phyloP scores from a whole-genome alignment of 2,113 vertebrate species.

The Struthio camelus region DNA sequence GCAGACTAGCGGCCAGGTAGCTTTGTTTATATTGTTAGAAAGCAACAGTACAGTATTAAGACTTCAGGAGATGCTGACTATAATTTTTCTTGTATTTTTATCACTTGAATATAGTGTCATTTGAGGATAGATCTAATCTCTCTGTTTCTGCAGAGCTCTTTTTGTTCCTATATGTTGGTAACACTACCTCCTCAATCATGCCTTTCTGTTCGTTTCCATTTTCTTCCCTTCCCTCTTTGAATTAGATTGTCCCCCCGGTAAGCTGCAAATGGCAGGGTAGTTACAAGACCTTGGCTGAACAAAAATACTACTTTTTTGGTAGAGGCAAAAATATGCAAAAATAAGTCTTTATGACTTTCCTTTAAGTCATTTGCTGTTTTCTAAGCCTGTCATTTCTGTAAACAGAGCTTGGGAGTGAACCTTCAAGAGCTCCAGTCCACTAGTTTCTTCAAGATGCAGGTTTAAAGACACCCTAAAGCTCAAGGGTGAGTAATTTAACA shows the following conservation, averaged over 20 bases:
- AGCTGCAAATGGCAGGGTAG: neutral
- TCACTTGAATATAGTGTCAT: neutral
- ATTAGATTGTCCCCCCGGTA: neutral
- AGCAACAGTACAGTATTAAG: neutral
- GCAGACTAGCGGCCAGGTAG: too few relatives aligned
- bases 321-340: too few relatives aligned
- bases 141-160: neutral
- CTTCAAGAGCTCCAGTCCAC: conserved; percentile 32
- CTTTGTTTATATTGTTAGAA: neutral
- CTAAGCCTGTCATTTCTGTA: neutral
- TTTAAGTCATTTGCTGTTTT: neutral
- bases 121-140: neutral
- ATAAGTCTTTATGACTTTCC: neutral
- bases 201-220: neutral
- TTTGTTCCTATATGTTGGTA: neutral
- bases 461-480: neutral
- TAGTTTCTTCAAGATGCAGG: conserved; percentile 13
- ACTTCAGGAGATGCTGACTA: too few relatives aligned
- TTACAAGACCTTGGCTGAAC: neutral
- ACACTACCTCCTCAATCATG: neutral
- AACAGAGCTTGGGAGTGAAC: neutral
- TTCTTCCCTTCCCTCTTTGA: neutral
- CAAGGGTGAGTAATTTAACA: neutral
- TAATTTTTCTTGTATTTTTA: neutral
- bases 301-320: neutral